A percentile compares a stretch with the other conserved stretches of the same genome.
Evolutionary conservation across 2,888 invertebrate species (phyloP).

Genomic region (Ischnura elegans): DNA sequence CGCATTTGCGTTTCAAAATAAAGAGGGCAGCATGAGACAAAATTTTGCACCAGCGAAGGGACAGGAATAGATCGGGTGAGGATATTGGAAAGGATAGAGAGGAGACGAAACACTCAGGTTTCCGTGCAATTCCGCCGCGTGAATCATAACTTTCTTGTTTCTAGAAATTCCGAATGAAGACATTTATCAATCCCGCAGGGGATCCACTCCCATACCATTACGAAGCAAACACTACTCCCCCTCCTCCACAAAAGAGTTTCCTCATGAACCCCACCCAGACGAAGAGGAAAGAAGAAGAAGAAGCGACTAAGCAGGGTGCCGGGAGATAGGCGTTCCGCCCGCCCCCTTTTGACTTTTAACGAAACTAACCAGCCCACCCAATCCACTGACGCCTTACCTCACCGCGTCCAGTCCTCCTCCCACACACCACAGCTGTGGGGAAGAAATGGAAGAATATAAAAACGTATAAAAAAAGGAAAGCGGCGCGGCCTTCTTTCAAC

Average conservation of each 20-base stretch:
- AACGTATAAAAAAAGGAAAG: neutral
- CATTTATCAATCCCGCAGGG: conserved; percentile 49
- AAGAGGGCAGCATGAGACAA: neutral
- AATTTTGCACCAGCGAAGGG: neutral
- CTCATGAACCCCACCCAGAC: neutral
- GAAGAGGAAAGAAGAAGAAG: too few species aligned
- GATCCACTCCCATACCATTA: conserved; percentile 43
- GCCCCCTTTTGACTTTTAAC: neutral
- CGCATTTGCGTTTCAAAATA: neutral
- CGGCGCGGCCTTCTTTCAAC: neutral
- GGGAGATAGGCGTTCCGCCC: neutral
- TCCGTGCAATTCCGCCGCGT: neutral
- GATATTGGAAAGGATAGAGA: neutral
- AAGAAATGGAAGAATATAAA: neutral
- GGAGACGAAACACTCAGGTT: too few species aligned
- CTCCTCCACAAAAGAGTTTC: too few species aligned
- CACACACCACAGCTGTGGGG: neutral
- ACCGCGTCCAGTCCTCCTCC: neutral
- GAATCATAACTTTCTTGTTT: conserved; percentile 59
- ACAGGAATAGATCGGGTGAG: neutral
- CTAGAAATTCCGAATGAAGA: conserved; percentile 63
- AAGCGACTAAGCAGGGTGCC: neutral
- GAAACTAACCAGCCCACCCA: neutral
- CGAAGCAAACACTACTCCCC: neutral
- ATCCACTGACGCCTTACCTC: neutral